These are phyloP conservation scores for Atta texana DNA, from an alignment of 1,140 invertebrate genomes.

Conservation along the genomic window DNA sequence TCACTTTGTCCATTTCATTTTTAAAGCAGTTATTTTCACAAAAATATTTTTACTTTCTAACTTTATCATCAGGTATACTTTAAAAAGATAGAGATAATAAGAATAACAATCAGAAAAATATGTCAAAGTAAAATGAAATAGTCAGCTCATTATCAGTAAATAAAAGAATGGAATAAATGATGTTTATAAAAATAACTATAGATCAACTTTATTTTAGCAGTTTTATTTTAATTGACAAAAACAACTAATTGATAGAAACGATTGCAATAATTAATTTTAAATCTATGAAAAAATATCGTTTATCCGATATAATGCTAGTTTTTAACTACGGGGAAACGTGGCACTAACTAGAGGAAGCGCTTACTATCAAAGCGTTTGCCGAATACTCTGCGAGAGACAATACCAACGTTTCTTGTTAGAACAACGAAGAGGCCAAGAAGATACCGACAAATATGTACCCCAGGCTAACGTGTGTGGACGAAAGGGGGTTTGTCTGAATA, in stretches of 20 bases:
- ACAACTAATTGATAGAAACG: neutral
- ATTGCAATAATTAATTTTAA: conserved; percentile 1
- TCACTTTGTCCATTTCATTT: conserved; percentile 1
- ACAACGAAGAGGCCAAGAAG: conserved; percentile 17
- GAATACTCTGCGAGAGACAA: conserved; percentile 4
- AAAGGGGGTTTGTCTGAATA: conserved; percentile 27
- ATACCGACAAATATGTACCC: conserved; percentile 33
- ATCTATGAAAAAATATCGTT: neutral
- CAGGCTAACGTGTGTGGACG: conserved; percentile 39
- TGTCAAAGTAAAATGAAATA: neutral
- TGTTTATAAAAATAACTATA: neutral
- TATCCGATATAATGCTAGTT: neutral
- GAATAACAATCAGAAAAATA: neutral
- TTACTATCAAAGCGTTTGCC: neutral
- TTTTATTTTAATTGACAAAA: neutral
- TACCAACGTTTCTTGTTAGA: conserved; percentile 1
- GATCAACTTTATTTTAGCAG: neutral
- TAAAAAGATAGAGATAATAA: neutral
- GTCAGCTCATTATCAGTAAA: neutral
- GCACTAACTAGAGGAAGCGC: too few relatives aligned
- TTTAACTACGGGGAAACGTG: neutral
- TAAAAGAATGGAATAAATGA: neutral
- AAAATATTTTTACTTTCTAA: neutral
- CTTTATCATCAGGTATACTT: too few relatives aligned
- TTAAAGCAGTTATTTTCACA: neutral